Conservation (phyloP, 2,797 vertebrate genomes). For the Rhinophrynus dorsalis region DNA sequence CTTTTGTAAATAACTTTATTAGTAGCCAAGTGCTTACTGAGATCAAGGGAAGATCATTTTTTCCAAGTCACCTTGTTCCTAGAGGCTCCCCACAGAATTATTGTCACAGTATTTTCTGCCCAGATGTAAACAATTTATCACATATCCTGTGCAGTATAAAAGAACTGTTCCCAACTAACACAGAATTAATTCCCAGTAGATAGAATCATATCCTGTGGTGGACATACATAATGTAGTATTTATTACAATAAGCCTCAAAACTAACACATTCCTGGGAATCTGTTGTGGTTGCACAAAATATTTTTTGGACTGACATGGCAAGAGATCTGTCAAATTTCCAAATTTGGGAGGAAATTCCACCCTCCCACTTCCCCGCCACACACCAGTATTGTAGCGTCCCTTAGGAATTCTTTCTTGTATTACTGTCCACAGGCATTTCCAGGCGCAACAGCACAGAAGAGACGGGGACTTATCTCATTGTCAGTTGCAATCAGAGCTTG, state of each 20-base stretch:
- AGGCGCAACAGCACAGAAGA: not conserved
- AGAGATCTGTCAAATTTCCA: constrained; percentile 39
- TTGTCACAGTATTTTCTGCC: not conserved
- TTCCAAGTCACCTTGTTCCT: not conserved
- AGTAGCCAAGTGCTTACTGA: no score
- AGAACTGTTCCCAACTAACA: constrained; percentile 24
- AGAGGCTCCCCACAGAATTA: not conserved
- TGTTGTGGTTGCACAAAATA: constrained; percentile 16
- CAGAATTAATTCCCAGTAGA: constrained; percentile 32
- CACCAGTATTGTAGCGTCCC: constrained; percentile 24
- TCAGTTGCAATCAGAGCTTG: not conserved
- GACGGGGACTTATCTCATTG: not conserved
- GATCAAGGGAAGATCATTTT: no score
- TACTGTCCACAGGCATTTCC: constrained; percentile 7
- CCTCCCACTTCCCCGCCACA: constrained; percentile 31
- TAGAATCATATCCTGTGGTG: constrained; percentile 43
- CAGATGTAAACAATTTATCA: constrained; percentile 33
- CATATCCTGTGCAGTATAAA: constrained; percentile 25
- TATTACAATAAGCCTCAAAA: constrained; percentile 27
- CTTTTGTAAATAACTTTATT: no score
- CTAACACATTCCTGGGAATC: constrained; percentile 28
- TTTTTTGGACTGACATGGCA: constrained; percentile 16
- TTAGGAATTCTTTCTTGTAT: constrained; percentile 25
- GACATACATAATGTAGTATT: constrained; percentile 25
- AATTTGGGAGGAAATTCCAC: constrained; percentile 42